These are phyloP conservation scores for Mesocricetus auratus DNA, from an alignment of 2,113 vertebrate species.

Conservation along the genomic window DNA sequence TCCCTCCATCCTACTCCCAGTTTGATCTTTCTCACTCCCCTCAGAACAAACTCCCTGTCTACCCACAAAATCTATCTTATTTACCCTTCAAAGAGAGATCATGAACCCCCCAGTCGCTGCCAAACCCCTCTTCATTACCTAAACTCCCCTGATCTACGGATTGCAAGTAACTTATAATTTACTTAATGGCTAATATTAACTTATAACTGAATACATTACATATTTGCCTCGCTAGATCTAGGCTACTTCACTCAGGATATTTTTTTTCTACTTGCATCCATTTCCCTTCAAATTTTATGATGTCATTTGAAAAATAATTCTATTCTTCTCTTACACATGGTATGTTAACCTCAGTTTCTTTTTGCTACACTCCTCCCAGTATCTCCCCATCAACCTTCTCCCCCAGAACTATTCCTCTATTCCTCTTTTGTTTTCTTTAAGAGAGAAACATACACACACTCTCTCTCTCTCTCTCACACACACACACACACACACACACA, in stretches of 20 bases:
- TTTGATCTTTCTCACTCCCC: background rate
- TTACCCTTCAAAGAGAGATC: fast-evolving
- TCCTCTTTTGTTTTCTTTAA: too few relatives aligned
- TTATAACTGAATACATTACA: background rate
- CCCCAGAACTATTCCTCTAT: too few relatives aligned
- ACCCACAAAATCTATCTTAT: background rate
- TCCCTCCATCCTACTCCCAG: background rate
- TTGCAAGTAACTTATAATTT: background rate
- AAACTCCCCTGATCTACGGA: background rate
- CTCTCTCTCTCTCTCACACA: too few relatives aligned
- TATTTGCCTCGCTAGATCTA: background rate
- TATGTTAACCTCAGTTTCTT: too few relatives aligned
- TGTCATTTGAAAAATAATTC: too few relatives aligned
- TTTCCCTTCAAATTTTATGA: background rate
- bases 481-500: too few relatives aligned
- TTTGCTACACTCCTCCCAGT: too few relatives aligned
- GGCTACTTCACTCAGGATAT: background rate
- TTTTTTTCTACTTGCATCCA: background rate
- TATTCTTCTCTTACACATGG: too few relatives aligned
- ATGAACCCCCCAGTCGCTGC: too few relatives aligned
- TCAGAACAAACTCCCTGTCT: background rate
- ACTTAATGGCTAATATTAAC: background rate
- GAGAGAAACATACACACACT: too few relatives aligned
- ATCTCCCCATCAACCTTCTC: too few relatives aligned
- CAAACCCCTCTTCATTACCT: background rate